Evolutionary conservation across 2,888 invertebrate species (phyloP).

Genomic region (Drosophila fulvimacula): DNA sequence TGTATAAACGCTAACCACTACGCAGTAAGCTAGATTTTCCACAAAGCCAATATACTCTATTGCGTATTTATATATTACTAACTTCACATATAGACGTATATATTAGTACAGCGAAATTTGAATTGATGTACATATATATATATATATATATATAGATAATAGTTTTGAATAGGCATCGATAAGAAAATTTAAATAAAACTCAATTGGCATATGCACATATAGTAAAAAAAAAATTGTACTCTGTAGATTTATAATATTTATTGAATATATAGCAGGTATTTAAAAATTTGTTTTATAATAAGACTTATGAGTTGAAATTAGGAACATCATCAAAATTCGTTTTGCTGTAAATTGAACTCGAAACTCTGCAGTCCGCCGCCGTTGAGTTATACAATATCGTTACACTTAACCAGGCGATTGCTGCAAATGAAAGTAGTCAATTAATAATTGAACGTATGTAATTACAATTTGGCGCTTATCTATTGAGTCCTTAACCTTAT

Average conservation of each 20-base stretch:
- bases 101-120: background rate
- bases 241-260: background rate
- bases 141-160: background rate
- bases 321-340: conserved; percentile 47
- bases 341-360: conserved; percentile 6
- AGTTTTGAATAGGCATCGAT: background rate
- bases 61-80: too few species aligned
- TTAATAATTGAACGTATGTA: conserved; percentile 47
- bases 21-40: background rate
- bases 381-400: conserved; percentile 36
- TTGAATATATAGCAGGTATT: background rate
- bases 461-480: conserved; percentile 56
- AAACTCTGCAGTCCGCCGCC: background rate
- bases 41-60: background rate
- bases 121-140: background rate
- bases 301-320: conserved; percentile 13
- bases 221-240: background rate
- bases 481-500: conserved; percentile 26
- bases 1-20: background rate
- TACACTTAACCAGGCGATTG: conserved; percentile 69
- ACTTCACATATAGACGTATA: too few species aligned
- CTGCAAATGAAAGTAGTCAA: conserved; percentile 58
- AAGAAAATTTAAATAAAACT: background rate
- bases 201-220: background rate
- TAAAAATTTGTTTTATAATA: background rate